These are phyloP conservation scores for Pavo muticus DNA, from an alignment of 2,113 vertebrate species.

Conservation along the genomic window DNA sequence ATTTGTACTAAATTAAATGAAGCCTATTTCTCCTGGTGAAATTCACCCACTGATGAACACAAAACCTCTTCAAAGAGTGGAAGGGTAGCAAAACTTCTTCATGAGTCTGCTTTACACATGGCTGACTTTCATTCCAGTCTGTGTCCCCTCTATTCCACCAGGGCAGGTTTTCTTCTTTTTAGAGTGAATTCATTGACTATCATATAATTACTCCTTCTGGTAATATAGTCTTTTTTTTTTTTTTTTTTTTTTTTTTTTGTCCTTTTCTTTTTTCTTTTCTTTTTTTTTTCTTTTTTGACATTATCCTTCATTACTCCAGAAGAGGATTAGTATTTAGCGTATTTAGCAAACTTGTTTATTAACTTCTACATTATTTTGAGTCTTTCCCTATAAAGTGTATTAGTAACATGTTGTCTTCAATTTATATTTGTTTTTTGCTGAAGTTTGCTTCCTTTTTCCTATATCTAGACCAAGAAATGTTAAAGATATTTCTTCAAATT, in stretches of 20 bases:
- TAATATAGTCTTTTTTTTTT: not conserved
- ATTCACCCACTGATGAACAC: not conserved
- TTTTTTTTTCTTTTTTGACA: not conserved
- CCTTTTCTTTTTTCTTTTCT: too few relatives aligned
- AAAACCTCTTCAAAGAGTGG: not conserved
- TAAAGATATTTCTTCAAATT: slow-evolving; percentile 5
- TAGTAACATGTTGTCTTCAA: not conserved
- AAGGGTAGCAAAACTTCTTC: not conserved
- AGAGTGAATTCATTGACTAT: not conserved
- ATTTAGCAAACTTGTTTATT: not conserved
- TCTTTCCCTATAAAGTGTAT: not conserved
- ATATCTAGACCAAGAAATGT: not conserved
- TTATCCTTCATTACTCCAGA: not conserved
- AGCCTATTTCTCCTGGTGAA: not conserved
- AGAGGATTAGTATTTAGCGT: not conserved
- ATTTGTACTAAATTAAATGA: not conserved
- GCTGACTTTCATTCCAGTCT: not conserved
- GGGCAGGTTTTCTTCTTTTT: not conserved
- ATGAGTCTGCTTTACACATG: not conserved
- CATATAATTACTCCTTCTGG: not conserved
- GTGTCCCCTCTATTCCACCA: not conserved
- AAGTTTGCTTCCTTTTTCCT: not conserved
- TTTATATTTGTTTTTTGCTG: not conserved
- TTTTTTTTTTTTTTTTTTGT: not conserved
- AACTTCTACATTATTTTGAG: not conserved